Conservation (phyloP, 2,113 vertebrate genomes). For the Mohoua ochrocephala region DNA sequence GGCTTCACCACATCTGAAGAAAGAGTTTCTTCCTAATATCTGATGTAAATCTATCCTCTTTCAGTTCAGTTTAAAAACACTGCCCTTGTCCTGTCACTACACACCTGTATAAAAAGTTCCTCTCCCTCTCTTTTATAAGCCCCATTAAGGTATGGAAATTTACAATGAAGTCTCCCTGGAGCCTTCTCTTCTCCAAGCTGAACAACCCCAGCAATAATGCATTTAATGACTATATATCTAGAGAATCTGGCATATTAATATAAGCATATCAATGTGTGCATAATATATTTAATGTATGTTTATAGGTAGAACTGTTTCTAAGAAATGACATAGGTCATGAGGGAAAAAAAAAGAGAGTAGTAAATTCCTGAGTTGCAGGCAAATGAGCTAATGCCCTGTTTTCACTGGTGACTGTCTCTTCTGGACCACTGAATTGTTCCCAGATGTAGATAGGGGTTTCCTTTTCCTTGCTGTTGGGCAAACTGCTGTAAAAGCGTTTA, state of each 20-base stretch:
- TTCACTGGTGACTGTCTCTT: neutral
- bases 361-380: neutral
- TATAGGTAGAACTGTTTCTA: neutral
- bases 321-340: neutral
- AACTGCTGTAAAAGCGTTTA: neutral
- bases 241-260: neutral
- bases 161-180: neutral
- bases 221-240: neutral
- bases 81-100: neutral
- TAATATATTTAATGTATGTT: neutral
- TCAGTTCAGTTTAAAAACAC: neutral
- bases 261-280: neutral
- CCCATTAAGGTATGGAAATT: neutral
- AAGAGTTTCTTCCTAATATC: neutral
- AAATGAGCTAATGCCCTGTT: neutral
- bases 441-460: neutral
- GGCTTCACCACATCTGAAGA: neutral
- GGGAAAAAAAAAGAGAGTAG: accelerated
- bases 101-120: neutral
- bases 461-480: neutral
- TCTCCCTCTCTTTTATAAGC: neutral
- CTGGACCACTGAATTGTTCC: neutral
- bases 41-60: neutral
- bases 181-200: neutral
- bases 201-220: neutral